A percentile compares a stretch with the other conserved stretches of the same genome.
Evolutionary conservation across 2,113 vertebrate genomes (phyloP).

Genomic region (Puntigrus tetrazona): DNA sequence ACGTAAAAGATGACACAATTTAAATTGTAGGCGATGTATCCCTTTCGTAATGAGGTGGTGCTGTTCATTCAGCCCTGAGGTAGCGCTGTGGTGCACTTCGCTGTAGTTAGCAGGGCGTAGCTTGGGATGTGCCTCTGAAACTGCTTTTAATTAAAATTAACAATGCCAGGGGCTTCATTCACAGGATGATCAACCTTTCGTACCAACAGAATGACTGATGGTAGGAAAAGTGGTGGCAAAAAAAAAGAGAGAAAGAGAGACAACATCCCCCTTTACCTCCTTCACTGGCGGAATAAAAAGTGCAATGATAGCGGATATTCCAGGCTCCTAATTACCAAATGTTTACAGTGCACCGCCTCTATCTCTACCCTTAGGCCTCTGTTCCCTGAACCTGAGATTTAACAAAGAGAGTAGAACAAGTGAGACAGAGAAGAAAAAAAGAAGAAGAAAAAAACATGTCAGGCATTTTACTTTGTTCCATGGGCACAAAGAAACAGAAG

Average conservation of each 20-base stretch:
- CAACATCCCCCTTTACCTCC: conserved; percentile 50
- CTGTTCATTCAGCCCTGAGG: conserved; percentile 38
- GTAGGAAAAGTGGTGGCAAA: conserved; percentile 38
- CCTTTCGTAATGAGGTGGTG: background rate
- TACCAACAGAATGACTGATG: conserved; percentile 65
- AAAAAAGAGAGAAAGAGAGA: conserved; percentile 38
- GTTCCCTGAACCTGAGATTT: conserved; percentile 49
- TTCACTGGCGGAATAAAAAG: conserved; percentile 70
- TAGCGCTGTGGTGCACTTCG: conserved; percentile 60
- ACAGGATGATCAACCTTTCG: conserved; percentile 52
- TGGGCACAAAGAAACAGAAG: conserved; percentile 39
- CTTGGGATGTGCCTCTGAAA: conserved; percentile 63
- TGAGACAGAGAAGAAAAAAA: background rate
- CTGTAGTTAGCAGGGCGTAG: conserved; percentile 62
- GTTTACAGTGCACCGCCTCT: conserved; percentile 69
- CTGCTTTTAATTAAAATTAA: conserved; percentile 76
- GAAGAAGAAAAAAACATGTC: conserved; percentile 23
- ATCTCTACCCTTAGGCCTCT: conserved; percentile 40
- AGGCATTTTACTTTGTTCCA: conserved; percentile 45
- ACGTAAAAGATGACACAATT: background rate
- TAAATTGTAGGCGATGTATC: background rate
- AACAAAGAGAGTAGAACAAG: conserved; percentile 39
- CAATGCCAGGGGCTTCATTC: conserved; percentile 63
- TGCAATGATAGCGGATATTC: conserved; percentile 75
- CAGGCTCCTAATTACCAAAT: conserved; percentile 73